A percentile compares a stretch with the other conserved stretches of the same genome.
Conservation (phyloP, 2,113 vertebrate species). For the Megaptera novaeangliae region DNA sequence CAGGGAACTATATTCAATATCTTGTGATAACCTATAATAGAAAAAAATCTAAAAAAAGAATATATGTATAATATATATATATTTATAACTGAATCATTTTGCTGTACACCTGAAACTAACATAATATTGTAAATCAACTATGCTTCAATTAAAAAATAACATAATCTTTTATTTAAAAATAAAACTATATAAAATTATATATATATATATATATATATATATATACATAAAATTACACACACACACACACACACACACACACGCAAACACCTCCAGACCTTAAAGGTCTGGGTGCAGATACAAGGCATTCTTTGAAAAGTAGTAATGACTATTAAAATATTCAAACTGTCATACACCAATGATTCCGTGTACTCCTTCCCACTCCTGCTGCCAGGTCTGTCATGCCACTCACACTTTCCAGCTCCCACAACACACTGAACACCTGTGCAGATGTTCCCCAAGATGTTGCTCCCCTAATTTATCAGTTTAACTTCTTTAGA, state of each 20-base stretch:
- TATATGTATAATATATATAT: too few species aligned
- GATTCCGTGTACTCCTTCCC: not conserved
- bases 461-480: not conserved
- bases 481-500: not conserved
- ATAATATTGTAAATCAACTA: too few species aligned
- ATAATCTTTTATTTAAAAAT: not conserved
- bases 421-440: not conserved
- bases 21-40: too few species aligned
- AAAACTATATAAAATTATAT: not conserved
- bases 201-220: too few species aligned
- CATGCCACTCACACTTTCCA: not conserved
- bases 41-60: too few species aligned
- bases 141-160: too few species aligned
- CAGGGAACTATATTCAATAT: too few species aligned
- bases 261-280: not conserved
- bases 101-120: too few species aligned
- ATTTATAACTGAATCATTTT: too few species aligned
- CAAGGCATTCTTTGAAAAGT: not conserved
- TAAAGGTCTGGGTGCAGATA: not conserved
- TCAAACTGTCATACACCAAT: not conserved
- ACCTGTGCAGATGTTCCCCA: not conserved
- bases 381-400: not conserved
- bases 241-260: too few species aligned
- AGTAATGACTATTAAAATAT: not conserved
- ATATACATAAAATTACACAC: not conserved